Conservation (phyloP, 2,888 invertebrate species). For the Cosmopolites sordidus region DNA sequence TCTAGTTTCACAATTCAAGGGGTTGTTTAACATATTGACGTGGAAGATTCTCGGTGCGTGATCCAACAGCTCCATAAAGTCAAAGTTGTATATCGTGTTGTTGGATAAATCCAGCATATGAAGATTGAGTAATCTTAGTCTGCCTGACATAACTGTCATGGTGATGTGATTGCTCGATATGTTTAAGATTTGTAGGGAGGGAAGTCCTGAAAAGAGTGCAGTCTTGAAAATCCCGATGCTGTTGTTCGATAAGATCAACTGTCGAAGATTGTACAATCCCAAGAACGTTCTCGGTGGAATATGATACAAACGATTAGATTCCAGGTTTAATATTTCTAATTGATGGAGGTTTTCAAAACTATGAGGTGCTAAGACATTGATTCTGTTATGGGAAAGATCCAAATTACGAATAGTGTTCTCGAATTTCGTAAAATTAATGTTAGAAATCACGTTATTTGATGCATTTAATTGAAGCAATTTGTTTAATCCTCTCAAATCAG, state of each 20-base stretch:
- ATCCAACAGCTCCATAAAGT: slow-evolving; percentile 39
- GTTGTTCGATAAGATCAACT: slow-evolving; percentile 40
- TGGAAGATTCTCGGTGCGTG: slow-evolving; percentile 40
- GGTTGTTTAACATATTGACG: slow-evolving; percentile 39
- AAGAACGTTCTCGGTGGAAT: slow-evolving; percentile 37
- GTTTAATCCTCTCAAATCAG: slow-evolving; percentile 36
- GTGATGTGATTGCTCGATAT: slow-evolving; percentile 39
- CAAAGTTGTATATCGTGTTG: slow-evolving; percentile 40
- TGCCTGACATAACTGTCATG: slow-evolving; percentile 38
- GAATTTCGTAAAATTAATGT: slow-evolving; percentile 5
- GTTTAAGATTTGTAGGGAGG: slow-evolving; percentile 41
- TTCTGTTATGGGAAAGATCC: slow-evolving; percentile 37
- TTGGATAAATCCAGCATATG: slow-evolving; percentile 42
- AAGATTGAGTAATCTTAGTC: slow-evolving; percentile 38
- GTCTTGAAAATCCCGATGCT: slow-evolving; percentile 40
- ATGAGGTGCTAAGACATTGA: slow-evolving; percentile 30
- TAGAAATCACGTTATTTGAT: slow-evolving; percentile 31
- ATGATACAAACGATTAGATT: slow-evolving; percentile 13
- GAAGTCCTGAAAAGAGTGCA: slow-evolving; percentile 40
- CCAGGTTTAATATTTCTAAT: slow-evolving; percentile 39
- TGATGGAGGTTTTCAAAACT: slow-evolving; percentile 37
- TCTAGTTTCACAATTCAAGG: slow-evolving; percentile 39
- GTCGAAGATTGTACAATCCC: slow-evolving; percentile 35
- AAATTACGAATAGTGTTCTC: slow-evolving; percentile 37
- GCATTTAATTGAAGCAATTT: slow-evolving; percentile 36